Evolutionary conservation across 2,113 vertebrate genomes (phyloP).

Genomic region (Promerops cafer): DNA sequence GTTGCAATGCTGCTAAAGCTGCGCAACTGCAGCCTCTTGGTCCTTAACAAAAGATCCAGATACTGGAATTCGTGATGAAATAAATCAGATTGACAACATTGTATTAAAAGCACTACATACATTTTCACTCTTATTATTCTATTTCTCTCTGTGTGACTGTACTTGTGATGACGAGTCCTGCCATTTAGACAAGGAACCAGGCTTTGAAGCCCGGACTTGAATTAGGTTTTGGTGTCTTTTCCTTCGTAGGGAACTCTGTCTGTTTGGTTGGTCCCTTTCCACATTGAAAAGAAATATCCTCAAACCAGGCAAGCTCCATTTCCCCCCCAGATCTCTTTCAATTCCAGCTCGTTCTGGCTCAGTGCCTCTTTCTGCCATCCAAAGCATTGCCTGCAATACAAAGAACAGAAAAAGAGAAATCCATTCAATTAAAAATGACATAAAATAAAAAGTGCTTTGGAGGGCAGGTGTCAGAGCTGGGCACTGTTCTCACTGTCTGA

Average conservation of each 20-base stretch:
- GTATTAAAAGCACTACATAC: not conserved
- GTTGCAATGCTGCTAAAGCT: not conserved
- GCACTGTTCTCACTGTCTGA: not conserved
- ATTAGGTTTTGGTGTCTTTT: not conserved
- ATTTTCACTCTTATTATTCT: not conserved
- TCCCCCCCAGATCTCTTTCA: not conserved
- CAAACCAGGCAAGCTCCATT: not conserved
- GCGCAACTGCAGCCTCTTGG: not conserved
- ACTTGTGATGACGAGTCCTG: not conserved
- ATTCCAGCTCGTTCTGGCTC: not conserved
- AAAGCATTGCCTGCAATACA: not conserved
- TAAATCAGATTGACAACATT: not conserved
- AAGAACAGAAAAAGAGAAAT: slow-evolving; percentile 18
- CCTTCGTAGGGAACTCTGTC: not conserved
- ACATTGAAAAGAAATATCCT: not conserved
- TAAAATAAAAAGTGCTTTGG: not conserved
- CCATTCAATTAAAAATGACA: not conserved
- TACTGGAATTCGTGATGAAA: not conserved
- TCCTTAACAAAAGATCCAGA: not conserved
- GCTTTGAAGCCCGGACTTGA: not conserved
- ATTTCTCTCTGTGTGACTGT: not conserved
- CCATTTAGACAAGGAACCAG: not conserved
- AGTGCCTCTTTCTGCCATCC: not conserved
- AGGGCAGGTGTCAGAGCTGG: not conserved
- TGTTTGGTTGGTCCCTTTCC: not conserved